These are phyloP conservation scores for Drosophila ficusphila DNA, from an alignment of 1,140 invertebrate species.

Conservation along the genomic window DNA sequence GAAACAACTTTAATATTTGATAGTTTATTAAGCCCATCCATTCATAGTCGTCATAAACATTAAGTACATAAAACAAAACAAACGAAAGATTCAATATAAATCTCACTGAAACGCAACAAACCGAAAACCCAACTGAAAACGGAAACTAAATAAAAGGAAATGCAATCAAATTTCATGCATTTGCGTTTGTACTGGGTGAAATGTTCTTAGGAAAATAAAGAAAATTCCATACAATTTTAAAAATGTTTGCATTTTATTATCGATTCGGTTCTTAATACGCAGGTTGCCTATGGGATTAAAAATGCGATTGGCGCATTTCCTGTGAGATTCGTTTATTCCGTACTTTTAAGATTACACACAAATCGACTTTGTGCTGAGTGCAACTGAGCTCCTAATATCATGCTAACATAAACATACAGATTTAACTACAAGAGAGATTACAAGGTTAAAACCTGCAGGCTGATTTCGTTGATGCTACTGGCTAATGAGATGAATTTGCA, in stretches of 20 bases:
- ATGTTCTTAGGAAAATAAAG: slow-evolving; percentile 77
- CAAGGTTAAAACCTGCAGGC: slow-evolving; percentile 23
- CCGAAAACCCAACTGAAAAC: slow-evolving; percentile 40
- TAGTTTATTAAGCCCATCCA: slow-evolving; percentile 81
- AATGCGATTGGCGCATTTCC: background rate
- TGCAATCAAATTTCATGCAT: slow-evolving; percentile 63
- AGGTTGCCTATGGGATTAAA: background rate
- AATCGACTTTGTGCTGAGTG: slow-evolving; percentile 26
- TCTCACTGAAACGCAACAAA: slow-evolving; percentile 58
- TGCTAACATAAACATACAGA: slow-evolving; percentile 32
- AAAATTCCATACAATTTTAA: slow-evolving; percentile 77
- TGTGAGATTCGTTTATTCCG: slow-evolving; percentile 26
- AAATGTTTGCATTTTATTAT: slow-evolving; percentile 46
- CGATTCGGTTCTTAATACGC: background rate
- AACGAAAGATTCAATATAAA: slow-evolving; percentile 48
- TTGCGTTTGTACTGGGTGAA: slow-evolving; percentile 58
- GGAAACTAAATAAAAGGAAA: slow-evolving; percentile 40
- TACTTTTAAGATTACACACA: slow-evolving; percentile 22
- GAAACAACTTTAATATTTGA: slow-evolving; percentile 77
- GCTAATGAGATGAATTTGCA: slow-evolving; percentile 6
- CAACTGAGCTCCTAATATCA: slow-evolving; percentile 25
- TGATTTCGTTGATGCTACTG: slow-evolving; percentile 7
- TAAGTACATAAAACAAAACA: slow-evolving; percentile 63
- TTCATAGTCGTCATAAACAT: slow-evolving; percentile 81
- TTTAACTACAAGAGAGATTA: slow-evolving; percentile 30